Base-by-base conservation (phyloP, 2,797 vertebrate species). In the Melanogrammus aeglefinus region DNA sequence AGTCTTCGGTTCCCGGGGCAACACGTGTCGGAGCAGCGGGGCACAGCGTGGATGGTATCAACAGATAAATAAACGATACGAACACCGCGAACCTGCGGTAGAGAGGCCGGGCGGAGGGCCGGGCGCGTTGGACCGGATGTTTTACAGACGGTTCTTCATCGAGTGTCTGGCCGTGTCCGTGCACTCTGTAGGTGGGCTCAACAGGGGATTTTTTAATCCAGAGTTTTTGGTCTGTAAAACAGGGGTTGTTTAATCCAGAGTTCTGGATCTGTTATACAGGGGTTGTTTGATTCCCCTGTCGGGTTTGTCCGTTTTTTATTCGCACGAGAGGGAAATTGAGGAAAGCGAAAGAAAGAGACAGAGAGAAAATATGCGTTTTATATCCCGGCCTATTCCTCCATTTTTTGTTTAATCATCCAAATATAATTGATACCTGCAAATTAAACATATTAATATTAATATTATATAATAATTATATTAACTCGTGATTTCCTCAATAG, bases 61-160 rank as follows among this genome's bases (percentile, higher is more conserved):
- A 38, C 71, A 41, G 77, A 75, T 66, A 35, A 51, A 72, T 70
- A 81, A 72, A 80, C 73, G 44, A 44, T 35, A 16, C 69, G 41
- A 31, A 69, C 57, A 63, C 21, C 4, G 21, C 27, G 12, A 24
- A 27, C 63, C 63, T 21, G 70, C 36, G n/a, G 36, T 39, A 29
- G 57, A 31, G 14, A 73, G 38, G 47, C 18, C 9, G 33, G 63
- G 9, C 9, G 24, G n/a, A 27, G 63, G 63, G 51, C 24, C 12
- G 63, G 51, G 63, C 12, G 63, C 1, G 8, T 27, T 3, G 24
- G 63, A 13, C n/a, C 63, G 63, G 63, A 66, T 66, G 63, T 27
- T 66, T 12, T 2, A 27, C 63, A 66, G 63, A 66, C 63, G n/a
- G 21, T 6, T 24, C 57, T 66, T 9, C 63, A 27, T 66, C 63